A percentile compares a stretch with the other conserved stretches of the same genome.
Conservation (phyloP, 2,113 vertebrate genomes). For the Connochaetes taurinus region DNA sequence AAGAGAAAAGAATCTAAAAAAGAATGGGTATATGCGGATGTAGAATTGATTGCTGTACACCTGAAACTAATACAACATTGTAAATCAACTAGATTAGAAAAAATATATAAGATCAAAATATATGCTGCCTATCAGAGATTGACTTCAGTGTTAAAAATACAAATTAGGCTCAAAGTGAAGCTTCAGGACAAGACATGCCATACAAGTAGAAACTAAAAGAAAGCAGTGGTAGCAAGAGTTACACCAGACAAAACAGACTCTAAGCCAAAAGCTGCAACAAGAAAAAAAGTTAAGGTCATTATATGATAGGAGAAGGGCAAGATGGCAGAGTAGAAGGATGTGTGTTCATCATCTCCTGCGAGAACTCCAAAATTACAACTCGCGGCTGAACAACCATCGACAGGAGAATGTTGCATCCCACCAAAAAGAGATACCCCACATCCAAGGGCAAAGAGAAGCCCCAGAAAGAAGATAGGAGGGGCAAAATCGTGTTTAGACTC, state of each 20-base stretch:
- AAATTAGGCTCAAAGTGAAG: not conserved
- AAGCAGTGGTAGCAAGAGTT: not conserved
- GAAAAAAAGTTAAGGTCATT: not conserved
- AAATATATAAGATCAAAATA: not conserved
- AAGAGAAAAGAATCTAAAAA: not conserved
- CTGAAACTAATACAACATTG: not conserved
- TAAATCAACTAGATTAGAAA: not conserved
- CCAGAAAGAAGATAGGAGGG: not conserved
- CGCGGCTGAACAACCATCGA: not conserved
- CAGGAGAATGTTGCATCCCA: not conserved
- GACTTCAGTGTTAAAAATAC: not conserved
- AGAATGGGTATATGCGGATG: not conserved
- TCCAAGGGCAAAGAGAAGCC: not conserved
- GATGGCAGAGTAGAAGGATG: not conserved
- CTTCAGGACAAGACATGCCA: not conserved
- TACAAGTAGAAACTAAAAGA: not conserved
- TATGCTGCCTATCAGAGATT: not conserved
- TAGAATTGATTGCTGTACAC: not conserved
- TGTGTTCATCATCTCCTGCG: rapidly evolving
- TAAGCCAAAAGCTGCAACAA: not conserved
- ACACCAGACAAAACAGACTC: not conserved
- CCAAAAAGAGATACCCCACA: not conserved
- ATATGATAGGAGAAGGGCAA: not conserved
- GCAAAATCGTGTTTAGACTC: rapidly evolving
- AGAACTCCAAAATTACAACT: not conserved